A percentile compares a stretch with the other conserved stretches of the same genome.
phyloP scores from a whole-genome alignment of 2,113 vertebrate species.

The Hippolais icterina region DNA sequence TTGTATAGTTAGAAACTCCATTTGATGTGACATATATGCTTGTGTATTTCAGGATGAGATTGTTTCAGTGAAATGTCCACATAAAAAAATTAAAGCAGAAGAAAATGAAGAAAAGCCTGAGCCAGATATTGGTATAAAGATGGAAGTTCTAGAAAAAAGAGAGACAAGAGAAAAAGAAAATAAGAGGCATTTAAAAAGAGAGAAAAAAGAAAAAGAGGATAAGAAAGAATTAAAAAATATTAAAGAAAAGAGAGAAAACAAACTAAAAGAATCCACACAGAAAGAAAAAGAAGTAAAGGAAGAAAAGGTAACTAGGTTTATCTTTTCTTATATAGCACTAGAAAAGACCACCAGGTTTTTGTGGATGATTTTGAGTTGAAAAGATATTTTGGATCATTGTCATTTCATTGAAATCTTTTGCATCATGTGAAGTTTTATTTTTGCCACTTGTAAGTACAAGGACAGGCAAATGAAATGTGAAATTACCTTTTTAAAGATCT shows the following conservation, averaged over 20 bases:
- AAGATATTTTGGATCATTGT: neutral
- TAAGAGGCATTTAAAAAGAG: constrained; percentile 54
- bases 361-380: constrained; percentile 20
- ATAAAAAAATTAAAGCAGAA: constrained; percentile 79
- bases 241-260: constrained; percentile 86
- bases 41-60: constrained; percentile 77
- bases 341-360: neutral
- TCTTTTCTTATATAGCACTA: neutral
- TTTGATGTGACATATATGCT: constrained; percentile 54
- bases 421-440: constrained; percentile 1
- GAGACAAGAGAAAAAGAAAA: constrained; percentile 76
- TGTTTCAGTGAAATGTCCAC: constrained; percentile 73
- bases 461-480: neutral
- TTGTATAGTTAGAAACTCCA: constrained; percentile 5
- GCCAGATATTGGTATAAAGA: constrained; percentile 73
- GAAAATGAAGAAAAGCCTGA: constrained; percentile 74
- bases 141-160: constrained; percentile 79
- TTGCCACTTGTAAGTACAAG: neutral
- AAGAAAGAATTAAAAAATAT: constrained; percentile 48
- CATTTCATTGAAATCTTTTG: neutral
- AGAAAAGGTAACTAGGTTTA: constrained; percentile 75
- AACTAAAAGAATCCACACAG: constrained; percentile 78
- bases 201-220: neutral
- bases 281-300: constrained; percentile 84
- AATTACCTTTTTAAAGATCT: neutral